phyloP scores from a whole-genome alignment of 1,140 invertebrate species.

The Scaptomyza hsui region DNA sequence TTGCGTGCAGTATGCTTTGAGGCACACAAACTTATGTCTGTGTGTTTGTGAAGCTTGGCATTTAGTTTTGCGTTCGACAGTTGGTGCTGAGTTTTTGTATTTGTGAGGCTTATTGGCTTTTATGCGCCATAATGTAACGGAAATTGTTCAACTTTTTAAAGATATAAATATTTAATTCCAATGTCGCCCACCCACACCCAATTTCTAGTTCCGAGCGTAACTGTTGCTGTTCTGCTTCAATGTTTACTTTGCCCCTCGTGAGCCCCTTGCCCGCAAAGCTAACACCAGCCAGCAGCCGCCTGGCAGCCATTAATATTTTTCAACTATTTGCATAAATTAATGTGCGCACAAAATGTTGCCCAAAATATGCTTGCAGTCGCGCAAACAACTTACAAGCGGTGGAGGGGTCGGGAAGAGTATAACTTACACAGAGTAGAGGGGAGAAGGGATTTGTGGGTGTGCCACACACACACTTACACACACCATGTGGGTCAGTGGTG shows the following conservation, averaged over 20 bases:
- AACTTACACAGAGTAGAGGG: background rate
- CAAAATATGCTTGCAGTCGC: conserved; percentile 57
- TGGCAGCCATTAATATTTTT: conserved; percentile 76
- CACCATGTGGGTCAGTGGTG: conserved; percentile 45
- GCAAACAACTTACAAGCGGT: conserved; percentile 4
- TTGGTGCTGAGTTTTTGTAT: conserved; percentile 32
- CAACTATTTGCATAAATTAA: conserved; percentile 82
- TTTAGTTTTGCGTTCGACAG: conserved; percentile 46
- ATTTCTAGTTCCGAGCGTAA: background rate
- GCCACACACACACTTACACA: conserved; percentile 10
- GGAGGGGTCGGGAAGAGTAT: background rate
- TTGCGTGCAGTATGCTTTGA: conserved; percentile 43
- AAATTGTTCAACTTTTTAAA: conserved; percentile 80
- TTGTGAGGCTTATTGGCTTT: conserved; percentile 65
- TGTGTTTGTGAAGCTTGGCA: conserved; percentile 7
- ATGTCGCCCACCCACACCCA: conserved; percentile 27
- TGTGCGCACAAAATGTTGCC: conserved; percentile 76
- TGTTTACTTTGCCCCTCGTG: conserved; percentile 41
- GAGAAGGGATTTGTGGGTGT: conserved; percentile 25
- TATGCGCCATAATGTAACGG: conserved; percentile 79
- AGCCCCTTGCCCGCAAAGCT: background rate
- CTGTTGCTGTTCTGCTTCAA: conserved; percentile 40
- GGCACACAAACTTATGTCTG: conserved; percentile 29
- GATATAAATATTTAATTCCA: conserved; percentile 76
- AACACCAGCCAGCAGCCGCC: conserved; percentile 48